Base-by-base conservation (phyloP, 2,888 invertebrate species). In the Cheilosia vernalis region DNA sequence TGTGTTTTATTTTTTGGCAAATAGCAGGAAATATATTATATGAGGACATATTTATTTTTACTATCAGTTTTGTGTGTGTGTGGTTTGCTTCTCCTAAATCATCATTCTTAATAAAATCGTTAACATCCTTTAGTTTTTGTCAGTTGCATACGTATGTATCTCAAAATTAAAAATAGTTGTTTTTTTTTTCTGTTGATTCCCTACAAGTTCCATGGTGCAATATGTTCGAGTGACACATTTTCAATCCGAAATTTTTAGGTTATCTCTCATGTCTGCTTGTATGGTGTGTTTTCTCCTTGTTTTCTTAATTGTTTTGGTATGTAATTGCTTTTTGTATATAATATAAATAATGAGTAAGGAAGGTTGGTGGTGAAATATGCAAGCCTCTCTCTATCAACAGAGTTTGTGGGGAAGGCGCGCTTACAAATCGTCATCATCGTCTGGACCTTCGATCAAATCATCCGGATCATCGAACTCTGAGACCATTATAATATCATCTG, bases 381-480 rank as follows among this genome's bases (percentile, higher is more conserved):
- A 79, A 64, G 58, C 33, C 47, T 67, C 64, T 55, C n/a, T 56
- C 49, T 76, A 40, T 51, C 40, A 73, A 56, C 58, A 77, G 40
- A 61, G 37, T 61, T 61, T n/a, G n/a, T 47, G n/a, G 24, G 9
- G 21, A 15, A 15, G 33, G 19, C 4, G 27, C 47, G 67, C 61
- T 72, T 87, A 88, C 89, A 88, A 88, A 85, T 87, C 70, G 17
- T 72, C 61, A 70, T 83, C 79, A 15, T 88, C 89, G 27, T 91
- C 90, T 53, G 88, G 88, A 60, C 90, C 90, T 84, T 89, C 90
- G 49, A 90, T 90, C 56, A 90, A 83, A 87, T 90, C 90, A 21
- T 91, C 89, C 33, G 90, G 89, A 86, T 88, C 88, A 79, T 88
- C 87, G 27, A 89, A 90, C 47, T 89, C 89, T 49, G 87, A 78